Conservation (phyloP, 2,888 invertebrate species). For the Clistopyga incitator region DNA sequence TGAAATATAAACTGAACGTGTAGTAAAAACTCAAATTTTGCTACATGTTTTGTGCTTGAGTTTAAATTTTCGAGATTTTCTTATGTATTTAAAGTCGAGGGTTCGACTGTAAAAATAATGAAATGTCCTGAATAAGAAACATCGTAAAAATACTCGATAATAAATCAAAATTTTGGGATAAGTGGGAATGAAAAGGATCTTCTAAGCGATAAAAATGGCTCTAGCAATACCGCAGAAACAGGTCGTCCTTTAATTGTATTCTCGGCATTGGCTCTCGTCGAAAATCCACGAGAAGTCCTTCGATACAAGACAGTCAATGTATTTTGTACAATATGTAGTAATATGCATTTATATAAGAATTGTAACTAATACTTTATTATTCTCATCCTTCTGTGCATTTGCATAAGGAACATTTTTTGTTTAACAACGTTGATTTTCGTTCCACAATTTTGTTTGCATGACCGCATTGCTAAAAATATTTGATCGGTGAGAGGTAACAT, state of each 20-base stretch:
- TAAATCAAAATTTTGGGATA: not conserved
- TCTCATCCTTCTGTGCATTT: constrained; percentile 76
- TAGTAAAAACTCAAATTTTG: too few species aligned
- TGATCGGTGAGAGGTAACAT: constrained; percentile 57
- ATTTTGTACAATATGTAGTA: constrained; percentile 68
- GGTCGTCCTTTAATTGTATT: constrained; percentile 15
- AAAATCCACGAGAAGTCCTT: constrained; percentile 22
- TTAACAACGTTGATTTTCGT: constrained; percentile 66
- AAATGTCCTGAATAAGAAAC: too few species aligned
- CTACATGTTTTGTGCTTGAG: too few species aligned
- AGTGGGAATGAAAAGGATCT: not conserved
- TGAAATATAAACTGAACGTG: too few species aligned
- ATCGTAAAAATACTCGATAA: too few species aligned
- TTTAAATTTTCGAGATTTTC: too few species aligned
- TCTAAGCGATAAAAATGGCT: constrained; percentile 3
- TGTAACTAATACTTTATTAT: constrained; percentile 71
- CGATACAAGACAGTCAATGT: constrained; percentile 60
- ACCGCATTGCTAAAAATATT: constrained; percentile 70
- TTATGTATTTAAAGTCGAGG: not conserved
- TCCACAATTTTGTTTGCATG: constrained; percentile 64
- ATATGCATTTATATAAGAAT: constrained; percentile 71
- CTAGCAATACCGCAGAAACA: not conserved
- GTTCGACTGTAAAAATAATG: not conserved
- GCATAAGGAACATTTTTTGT: constrained; percentile 75
- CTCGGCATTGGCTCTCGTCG: not conserved